These are phyloP conservation scores for Seira musarum DNA, from an alignment of 2,888 invertebrate genomes.

Conservation along the genomic window DNA sequence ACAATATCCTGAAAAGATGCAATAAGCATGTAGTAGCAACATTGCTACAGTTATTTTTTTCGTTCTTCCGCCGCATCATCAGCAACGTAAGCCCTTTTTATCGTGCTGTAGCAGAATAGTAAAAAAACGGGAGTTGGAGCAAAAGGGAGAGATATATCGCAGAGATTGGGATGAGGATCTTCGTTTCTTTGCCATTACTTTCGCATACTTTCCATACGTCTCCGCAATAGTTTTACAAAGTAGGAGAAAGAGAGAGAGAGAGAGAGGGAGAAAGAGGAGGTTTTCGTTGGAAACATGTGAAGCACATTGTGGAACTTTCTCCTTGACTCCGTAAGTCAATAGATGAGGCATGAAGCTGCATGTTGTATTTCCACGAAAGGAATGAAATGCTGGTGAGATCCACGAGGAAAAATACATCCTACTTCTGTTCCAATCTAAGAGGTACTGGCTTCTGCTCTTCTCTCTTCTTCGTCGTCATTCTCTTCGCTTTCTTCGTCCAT, in stretches of 20 bases:
- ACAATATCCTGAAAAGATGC: constrained; percentile 18
- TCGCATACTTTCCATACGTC: constrained; percentile 4
- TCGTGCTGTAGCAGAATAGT: constrained; percentile 7
- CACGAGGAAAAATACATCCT: too few species aligned
- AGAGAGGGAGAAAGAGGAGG: too few species aligned
- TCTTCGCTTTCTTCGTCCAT: constrained; percentile 16
- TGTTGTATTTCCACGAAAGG: constrained; percentile 2
- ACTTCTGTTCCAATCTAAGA: neutral
- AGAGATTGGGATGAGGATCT: constrained; percentile 8
- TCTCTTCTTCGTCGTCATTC: constrained; percentile 24
- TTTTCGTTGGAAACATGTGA: constrained; percentile 14
- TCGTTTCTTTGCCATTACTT: constrained; percentile 4
- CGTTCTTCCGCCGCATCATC: constrained; percentile 47
- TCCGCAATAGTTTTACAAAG: constrained; percentile 4
- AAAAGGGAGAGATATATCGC: constrained; percentile 1
- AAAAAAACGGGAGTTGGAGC: neutral
- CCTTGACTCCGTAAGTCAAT: constrained; percentile 16
- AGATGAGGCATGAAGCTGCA: constrained; percentile 22
- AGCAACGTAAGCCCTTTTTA: constrained; percentile 20
- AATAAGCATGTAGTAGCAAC: constrained; percentile 19
- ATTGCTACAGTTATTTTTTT: constrained; percentile 56
- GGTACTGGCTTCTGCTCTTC: neutral
- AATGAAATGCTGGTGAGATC: neutral
- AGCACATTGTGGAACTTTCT: constrained; percentile 18
- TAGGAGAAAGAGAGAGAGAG: neutral